Evolutionary conservation across 2,888 invertebrate genomes (phyloP).

Genomic region (Megastigmus dorsalis): DNA sequence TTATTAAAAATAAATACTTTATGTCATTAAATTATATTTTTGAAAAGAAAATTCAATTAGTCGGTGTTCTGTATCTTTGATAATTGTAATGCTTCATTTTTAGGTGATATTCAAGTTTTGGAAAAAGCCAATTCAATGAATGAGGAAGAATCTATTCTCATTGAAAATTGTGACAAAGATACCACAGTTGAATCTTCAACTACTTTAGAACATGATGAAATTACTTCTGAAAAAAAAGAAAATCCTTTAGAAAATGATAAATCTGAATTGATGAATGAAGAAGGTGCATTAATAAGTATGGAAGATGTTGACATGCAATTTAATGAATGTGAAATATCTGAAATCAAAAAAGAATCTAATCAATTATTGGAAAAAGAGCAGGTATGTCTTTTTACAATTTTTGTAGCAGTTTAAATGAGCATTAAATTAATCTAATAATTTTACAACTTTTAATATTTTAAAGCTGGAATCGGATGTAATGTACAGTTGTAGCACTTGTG

Average conservation of each 20-base stretch:
- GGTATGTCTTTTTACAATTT: constrained; percentile 7
- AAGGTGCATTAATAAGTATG: constrained; percentile 61
- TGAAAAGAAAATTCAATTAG: not conserved
- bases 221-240: too few species aligned
- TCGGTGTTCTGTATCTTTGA: too few species aligned
- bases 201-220: too few species aligned
- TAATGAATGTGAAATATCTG: constrained; percentile 61
- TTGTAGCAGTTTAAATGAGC: too few species aligned
- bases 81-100: constrained; percentile 5
- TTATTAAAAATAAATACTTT: constrained; percentile 4
- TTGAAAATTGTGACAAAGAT: constrained; percentile 12
- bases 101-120: constrained; percentile 67
- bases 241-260: constrained; percentile 10
- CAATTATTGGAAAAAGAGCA: constrained; percentile 26
- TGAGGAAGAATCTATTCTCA: constrained; percentile 36
- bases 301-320: constrained; percentile 62
- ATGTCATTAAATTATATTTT: constrained; percentile 21
- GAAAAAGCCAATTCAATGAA: constrained; percentile 59
- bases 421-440: too few species aligned
- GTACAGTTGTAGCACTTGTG: constrained; percentile 81
- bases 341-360: constrained; percentile 65
- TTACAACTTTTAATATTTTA: too few species aligned
- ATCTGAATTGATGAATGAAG: constrained; percentile 60
- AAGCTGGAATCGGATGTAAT: constrained; percentile 71
- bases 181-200: too few species aligned